Base-by-base conservation (phyloP, 2,113 vertebrate species). In the Oenanthe melanoleuca region DNA sequence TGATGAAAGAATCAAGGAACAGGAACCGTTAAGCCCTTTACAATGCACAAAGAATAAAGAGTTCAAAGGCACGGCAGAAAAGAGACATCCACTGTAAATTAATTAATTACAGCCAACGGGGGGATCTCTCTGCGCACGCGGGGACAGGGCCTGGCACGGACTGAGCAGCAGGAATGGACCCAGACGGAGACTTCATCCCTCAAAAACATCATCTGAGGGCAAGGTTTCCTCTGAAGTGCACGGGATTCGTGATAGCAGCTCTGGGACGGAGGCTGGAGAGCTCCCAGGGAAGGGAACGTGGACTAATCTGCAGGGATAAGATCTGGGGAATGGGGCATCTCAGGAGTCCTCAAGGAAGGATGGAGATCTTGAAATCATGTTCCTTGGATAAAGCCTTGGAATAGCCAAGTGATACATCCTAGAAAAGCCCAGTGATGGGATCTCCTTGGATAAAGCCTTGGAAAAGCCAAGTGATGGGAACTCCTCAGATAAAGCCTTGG, bases 11-110 rank as follows among this genome's bases (percentile, higher is more conserved):
- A 83, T 65, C 61, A 64, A 94, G 96, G 89, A 63, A 96, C 77
- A 95, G 97, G 95, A 97, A 95, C 95, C 42, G 64, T 96, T 93
- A 95, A 96, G 96, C 95, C 64, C 63, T 91, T 94, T 71, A 94
- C 90, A 97, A 92, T 92, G 91, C 63, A 57, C 80, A 81, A 85
- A 86, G 83, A 86, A 77, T 33, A 89, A 92, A 91, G 96, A 91
- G 96, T 95, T 96, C 92, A 92, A 95, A 92, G 45, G 60, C 80
- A 9, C 78, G 82, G 45, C 53, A 88, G 77, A 92, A 91, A 80
- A 97, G 95, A 93, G 95, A 88, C 92, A 94, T 83, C 93, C 92
- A 89, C 89, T 96, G 94, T 24, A 83, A 96, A 88, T 70, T 72
- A 89, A 89, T 70, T 72, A 88, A 90, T 88, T 79, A 42, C 29